A percentile compares a stretch with the other conserved stretches of the same genome.
Conservation (phyloP, 2,113 vertebrate genomes). For the Notiomystis cincta region DNA sequence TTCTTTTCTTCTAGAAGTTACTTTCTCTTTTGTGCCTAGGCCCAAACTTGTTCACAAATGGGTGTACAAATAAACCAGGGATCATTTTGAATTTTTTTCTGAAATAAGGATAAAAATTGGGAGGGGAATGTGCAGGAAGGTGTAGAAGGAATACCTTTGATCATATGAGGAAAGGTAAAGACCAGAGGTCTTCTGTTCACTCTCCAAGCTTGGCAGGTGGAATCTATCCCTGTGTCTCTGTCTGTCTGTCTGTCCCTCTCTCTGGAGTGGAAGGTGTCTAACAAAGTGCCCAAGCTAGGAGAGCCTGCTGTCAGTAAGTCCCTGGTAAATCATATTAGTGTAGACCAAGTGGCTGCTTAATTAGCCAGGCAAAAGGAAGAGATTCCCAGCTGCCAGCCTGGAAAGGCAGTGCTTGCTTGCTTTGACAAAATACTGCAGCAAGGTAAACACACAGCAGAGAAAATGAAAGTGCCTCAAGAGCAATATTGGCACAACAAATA, state of each 20-base stretch:
- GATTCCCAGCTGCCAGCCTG: background rate
- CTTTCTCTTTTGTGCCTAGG: background rate
- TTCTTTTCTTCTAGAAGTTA: background rate
- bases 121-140: fast-evolving
- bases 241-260: background rate
- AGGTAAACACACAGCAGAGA: background rate
- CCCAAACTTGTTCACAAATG: background rate
- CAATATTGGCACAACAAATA: background rate
- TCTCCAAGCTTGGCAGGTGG: background rate
- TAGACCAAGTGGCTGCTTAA: background rate
- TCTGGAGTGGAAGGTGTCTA: background rate
- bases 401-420: background rate
- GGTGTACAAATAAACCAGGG: background rate
- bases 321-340: background rate
- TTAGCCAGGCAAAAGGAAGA: background rate
- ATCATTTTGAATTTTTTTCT: background rate
- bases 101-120: background rate
- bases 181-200: background rate
- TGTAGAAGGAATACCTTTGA: background rate
- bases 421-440: background rate
- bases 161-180: background rate
- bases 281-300: background rate
- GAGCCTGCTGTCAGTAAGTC: background rate
- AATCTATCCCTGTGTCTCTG: background rate
- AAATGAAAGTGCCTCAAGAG: background rate